Evolutionary conservation across 1,140 invertebrate genomes (phyloP).

Genomic region (Aphidius gifuensis): DNA sequence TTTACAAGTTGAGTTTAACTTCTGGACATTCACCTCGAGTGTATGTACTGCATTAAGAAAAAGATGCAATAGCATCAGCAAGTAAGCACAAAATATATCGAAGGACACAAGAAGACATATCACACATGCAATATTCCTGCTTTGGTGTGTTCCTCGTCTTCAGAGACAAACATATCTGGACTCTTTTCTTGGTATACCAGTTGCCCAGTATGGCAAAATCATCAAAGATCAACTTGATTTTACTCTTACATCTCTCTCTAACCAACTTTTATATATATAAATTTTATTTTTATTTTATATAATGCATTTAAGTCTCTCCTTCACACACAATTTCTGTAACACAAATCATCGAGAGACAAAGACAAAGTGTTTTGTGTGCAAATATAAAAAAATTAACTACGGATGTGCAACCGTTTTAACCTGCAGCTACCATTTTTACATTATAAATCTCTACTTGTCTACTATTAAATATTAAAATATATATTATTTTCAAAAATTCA

Average conservation of each 20-base stretch:
- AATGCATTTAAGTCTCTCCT: too few relatives aligned
- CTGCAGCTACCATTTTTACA: constrained; percentile 7
- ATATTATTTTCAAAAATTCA: too few relatives aligned
- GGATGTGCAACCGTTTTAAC: constrained; percentile 15
- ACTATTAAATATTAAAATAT: too few relatives aligned
- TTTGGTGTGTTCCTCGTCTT: constrained; percentile 27
- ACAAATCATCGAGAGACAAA: too few relatives aligned
- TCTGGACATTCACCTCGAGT: constrained; percentile 48
- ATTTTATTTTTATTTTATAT: too few relatives aligned
- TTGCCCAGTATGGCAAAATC: constrained; percentile 20
- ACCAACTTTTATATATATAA: constrained; percentile 1
- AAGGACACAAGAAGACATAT: neutral
- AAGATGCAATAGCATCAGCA: neutral
- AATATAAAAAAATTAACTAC: neutral
- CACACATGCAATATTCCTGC: too few relatives aligned
- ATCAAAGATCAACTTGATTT: neutral
- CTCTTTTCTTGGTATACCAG: constrained; percentile 34
- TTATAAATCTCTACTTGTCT: neutral
- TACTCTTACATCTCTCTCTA: neutral
- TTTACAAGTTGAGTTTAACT: too few relatives aligned
- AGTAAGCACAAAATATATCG: constrained; percentile 17
- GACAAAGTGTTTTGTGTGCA: too few relatives aligned
- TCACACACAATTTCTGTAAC: too few relatives aligned
- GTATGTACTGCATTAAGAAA: neutral
- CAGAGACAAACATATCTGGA: constrained; percentile 45